Percentiles rank a stretch among this genome's conserved stretches.
phyloP scores from a whole-genome alignment of 2,113 vertebrate species.

The Platichthys flesus region DNA sequence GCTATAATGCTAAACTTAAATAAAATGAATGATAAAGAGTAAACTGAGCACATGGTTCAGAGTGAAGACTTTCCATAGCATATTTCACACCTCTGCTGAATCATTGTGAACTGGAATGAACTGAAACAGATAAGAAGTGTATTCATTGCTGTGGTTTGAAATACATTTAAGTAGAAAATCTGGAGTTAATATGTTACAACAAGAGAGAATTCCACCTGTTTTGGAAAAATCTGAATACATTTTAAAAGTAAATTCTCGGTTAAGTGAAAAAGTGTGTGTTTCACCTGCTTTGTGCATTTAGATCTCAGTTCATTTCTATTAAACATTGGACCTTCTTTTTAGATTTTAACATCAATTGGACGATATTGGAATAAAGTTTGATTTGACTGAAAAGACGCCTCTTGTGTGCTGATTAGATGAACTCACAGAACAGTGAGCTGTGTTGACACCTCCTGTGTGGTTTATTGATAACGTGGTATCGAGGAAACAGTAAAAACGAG shows the following conservation, averaged over 20 bases:
- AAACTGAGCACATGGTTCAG: not conserved
- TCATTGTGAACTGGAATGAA: constrained; percentile 2
- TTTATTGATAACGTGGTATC: not conserved
- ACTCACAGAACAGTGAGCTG: not conserved
- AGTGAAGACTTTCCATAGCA: not conserved
- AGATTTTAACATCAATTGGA: constrained; percentile 38
- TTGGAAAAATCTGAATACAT: not conserved
- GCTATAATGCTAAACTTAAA: not conserved
- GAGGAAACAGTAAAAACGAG: constrained; percentile 8
- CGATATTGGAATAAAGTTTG: constrained; percentile 76
- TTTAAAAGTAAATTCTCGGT: constrained; percentile 10
- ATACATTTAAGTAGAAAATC: not conserved
- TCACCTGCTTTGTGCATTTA: constrained; percentile 15
- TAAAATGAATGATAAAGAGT: not conserved
- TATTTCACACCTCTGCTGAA: not conserved
- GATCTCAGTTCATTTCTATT: constrained; percentile 1
- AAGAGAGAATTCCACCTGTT: not conserved
- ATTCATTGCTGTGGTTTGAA: constrained; percentile 9
- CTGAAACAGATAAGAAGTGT: not conserved
- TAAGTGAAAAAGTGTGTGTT: constrained; percentile 26
- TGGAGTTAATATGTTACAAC: not conserved
- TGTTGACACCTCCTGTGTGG: not conserved
- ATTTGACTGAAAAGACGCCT: constrained; percentile 41
- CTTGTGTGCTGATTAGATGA: constrained; percentile 33
- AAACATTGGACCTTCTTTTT: constrained; percentile 23